Base-by-base conservation (phyloP, 2,888 invertebrate species). In the Lobophora halterata region DNA sequence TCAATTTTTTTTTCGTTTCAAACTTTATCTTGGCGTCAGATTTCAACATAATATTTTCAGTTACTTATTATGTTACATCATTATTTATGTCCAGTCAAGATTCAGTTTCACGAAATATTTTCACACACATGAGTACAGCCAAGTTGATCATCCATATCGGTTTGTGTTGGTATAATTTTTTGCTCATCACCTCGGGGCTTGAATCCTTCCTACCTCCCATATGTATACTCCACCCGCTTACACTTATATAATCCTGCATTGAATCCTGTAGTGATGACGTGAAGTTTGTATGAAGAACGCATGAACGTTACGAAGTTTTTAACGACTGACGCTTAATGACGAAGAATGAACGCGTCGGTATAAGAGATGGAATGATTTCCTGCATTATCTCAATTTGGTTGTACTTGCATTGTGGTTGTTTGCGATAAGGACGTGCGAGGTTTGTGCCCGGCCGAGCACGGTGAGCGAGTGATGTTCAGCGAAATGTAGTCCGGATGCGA, bases 381-480 rank as follows among this genome's bases (percentile, higher is more conserved):
- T 46, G 52, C 55, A 45, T 37, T 59, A 55, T 59, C 64, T 73
- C 76, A 74, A 81, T 80, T 81, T 82, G 85, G 80, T 83, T 83
- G 83, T 83, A 85, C 81, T 83, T 73, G 67, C 54, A 51, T 54
- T 49, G 57, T 49, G 66, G 57, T 73, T 74, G 79, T 76, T 80
- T 81, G 79, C 79, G 77, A 69, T 77, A 64, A 55, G 54, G 50
- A 74, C 58, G 58, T 70, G 79, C 64, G 58, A 61, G 76, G 38
- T 52, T 49, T 43, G 52, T n/a, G n/a, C n/a, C n/a, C 51, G 61
- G 53, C 47, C 56, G 61, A 46, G 60, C 40, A 29, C 46, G 79
- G 85, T 81, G 82, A 76, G 64, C 68, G 86, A 86, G 85, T 71
- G 86, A 86, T 71, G 73, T 83, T 85, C 86, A 85, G 86, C 86